These are phyloP conservation scores for Euphonia xanthogaster DNA, from an alignment of 2,797 vertebrate species.

Conservation along the genomic window DNA sequence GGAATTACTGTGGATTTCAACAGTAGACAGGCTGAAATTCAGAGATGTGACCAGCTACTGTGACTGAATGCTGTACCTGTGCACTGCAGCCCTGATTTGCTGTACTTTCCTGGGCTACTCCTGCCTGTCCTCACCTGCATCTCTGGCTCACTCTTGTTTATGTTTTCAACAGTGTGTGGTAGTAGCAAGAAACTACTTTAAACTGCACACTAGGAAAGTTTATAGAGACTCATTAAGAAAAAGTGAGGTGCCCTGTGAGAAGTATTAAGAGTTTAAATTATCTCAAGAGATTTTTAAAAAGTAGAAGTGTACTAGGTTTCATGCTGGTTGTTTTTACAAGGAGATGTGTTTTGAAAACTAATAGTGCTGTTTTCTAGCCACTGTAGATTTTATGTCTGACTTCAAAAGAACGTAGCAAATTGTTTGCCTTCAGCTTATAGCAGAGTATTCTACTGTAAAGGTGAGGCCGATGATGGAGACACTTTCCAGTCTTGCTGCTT, in stretches of 20 bases:
- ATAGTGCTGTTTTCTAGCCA: not conserved
- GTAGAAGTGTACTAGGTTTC: not conserved
- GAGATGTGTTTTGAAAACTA: not conserved
- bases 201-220: not conserved
- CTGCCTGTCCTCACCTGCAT: not conserved
- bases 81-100: not conserved
- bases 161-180: not conserved
- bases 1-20: not conserved
- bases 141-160: not conserved
- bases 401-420: not conserved
- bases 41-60: accelerated
- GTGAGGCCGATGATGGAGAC: not conserved
- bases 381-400: not conserved
- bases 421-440: slow-evolving; percentile 7
- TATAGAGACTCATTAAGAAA: not conserved
- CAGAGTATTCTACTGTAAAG: not conserved
- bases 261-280: not conserved
- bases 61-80: not conserved
- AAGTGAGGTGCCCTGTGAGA: not conserved
- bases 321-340: not conserved
- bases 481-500: slow-evolving; percentile 56
- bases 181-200: not conserved
- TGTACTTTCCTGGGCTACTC: not conserved
- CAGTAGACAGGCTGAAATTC: not conserved
- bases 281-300: not conserved